Conservation (phyloP, 2,113 vertebrate species). For the Scolopax mira region DNA sequence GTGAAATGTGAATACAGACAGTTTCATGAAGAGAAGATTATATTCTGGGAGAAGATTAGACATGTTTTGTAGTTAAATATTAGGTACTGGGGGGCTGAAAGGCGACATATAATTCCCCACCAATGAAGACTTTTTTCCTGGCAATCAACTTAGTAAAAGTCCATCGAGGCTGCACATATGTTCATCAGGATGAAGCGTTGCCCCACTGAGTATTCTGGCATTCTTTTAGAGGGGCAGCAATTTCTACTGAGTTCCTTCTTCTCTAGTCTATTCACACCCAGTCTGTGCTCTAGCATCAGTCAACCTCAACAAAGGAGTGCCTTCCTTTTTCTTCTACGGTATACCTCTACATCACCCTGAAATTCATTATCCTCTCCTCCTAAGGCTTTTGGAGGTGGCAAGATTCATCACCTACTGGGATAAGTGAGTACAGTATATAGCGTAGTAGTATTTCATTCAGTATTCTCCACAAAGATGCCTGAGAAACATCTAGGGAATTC, state of each 20-base stretch:
- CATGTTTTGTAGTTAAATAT: not conserved
- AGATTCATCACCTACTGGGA: not conserved
- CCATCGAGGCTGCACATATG: rapidly evolving
- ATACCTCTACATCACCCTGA: slow-evolving; percentile 2
- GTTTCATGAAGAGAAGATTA: not conserved
- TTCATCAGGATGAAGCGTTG: not conserved
- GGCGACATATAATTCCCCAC: not conserved
- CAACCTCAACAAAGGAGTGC: not conserved
- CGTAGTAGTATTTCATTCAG: not conserved
- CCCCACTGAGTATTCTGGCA: not conserved
- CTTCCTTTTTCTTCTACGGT: slow-evolving; percentile 24
- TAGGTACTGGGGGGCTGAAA: not conserved
- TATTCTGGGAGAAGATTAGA: not conserved
- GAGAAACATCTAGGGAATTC: not conserved
- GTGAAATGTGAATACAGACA: not conserved
- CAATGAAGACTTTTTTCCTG: not conserved
- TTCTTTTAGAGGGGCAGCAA: not conserved
- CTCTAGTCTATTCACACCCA: not conserved
- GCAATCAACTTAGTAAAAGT: not conserved
- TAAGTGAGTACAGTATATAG: not conserved
- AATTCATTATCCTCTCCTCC: slow-evolving; percentile 10
- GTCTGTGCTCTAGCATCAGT: slow-evolving; percentile 28
- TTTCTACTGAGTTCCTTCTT: not conserved
- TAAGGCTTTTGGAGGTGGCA: not conserved
- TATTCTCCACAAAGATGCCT: not conserved